Percentiles rank a stretch among this genome's conserved stretches.
Evolutionary conservation across 2,113 vertebrate species (phyloP).

Genomic region (Mus spicilegus): DNA sequence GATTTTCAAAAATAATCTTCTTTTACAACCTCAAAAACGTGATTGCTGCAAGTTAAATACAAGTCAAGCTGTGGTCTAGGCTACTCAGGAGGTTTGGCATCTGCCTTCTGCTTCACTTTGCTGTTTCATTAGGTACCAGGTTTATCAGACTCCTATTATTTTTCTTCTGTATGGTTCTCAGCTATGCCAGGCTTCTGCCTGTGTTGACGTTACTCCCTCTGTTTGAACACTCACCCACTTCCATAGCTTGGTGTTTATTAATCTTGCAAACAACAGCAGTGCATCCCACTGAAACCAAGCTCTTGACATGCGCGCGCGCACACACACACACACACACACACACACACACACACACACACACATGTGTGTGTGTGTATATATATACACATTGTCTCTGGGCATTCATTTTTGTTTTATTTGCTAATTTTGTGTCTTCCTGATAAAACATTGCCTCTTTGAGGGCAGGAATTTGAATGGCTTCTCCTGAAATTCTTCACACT

Average conservation of each 20-base stretch:
- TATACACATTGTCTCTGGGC: not conserved
- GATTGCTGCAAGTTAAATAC: slow-evolving; percentile 2
- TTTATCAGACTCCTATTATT: not conserved
- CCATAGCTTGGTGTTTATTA: not conserved
- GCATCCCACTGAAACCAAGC: not conserved
- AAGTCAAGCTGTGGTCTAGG: not conserved
- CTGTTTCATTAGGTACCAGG: not conserved
- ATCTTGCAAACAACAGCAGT: not conserved
- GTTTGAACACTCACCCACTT: not conserved
- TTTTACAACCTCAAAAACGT: slow-evolving; percentile 42
- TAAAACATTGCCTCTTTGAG: not conserved
- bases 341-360: no score
- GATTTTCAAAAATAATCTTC: slow-evolving; percentile 2
- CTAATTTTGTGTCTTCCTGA: slow-evolving; percentile 4
- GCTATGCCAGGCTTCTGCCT: not conserved
- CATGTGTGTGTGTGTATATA: no score
- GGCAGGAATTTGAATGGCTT: not conserved
- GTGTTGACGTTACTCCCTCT: not conserved
- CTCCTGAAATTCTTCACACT: not conserved
- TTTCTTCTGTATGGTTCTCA: not conserved
- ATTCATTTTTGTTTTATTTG: not conserved
- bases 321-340: not conserved
- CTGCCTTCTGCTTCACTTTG: not conserved
- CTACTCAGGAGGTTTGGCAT: not conserved
- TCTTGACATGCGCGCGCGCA: no score